These are phyloP conservation scores for Amphipyra berbera DNA, from an alignment of 2,888 invertebrate species.

Conservation along the genomic window DNA sequence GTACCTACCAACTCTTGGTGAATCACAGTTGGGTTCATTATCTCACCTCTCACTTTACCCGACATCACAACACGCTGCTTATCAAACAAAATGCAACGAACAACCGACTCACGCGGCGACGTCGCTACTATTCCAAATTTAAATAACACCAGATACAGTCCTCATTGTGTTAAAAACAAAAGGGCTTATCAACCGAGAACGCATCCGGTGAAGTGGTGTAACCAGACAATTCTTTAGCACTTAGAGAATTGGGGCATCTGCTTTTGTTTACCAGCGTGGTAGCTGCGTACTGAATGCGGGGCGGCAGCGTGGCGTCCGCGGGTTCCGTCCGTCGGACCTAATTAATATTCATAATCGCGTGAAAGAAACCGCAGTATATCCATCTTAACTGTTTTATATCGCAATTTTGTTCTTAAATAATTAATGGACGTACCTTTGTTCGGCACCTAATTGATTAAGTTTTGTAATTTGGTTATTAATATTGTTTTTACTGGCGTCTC, in stretches of 20 bases:
- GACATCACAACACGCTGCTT: conserved; percentile 7
- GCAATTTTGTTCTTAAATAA: conserved; percentile 60
- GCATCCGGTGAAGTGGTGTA: conserved; percentile 47
- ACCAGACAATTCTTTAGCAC: conserved; percentile 61
- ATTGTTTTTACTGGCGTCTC: conserved; percentile 43
- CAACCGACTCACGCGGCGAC: conserved; percentile 9
- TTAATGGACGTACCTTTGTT: conserved; percentile 61
- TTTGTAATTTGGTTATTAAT: conserved; percentile 58
- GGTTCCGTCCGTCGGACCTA: conserved; percentile 35
- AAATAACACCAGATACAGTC: conserved; percentile 53
- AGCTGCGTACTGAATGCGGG: conserved; percentile 25
- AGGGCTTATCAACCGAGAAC: conserved; percentile 55
- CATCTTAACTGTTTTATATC: conserved; percentile 69
- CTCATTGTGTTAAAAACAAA: conserved; percentile 52
- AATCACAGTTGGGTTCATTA: too few species aligned
- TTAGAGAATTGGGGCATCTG: conserved; percentile 75
- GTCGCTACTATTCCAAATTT: conserved; percentile 44
- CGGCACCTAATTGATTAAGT: conserved; percentile 60
- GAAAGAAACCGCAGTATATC: conserved; percentile 71
- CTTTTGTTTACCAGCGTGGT: conserved; percentile 64
- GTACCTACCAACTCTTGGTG: too few species aligned
- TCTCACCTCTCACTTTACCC: too few species aligned
- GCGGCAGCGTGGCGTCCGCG: conserved; percentile 31
- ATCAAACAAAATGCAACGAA: conserved; percentile 41
- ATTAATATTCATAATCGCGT: conserved; percentile 79